Conservation (phyloP, 2,888 invertebrate genomes). For the Alitta virens region DNA sequence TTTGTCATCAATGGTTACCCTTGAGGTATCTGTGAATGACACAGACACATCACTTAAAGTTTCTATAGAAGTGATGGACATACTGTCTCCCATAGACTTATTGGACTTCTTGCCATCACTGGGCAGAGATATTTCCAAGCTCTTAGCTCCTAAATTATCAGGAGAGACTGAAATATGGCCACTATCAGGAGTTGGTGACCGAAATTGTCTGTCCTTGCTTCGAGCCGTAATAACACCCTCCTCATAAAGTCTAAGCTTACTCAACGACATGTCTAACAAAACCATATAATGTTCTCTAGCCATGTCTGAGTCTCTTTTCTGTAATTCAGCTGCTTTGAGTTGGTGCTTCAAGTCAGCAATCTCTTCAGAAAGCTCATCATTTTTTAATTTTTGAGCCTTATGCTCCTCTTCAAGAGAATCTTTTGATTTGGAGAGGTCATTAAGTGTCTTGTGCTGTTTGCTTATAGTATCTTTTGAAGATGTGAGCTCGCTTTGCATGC, state of each 20-base stretch:
- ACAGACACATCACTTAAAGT: constrained; percentile 10
- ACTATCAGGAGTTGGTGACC: not conserved
- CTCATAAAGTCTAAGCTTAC: constrained; percentile 10
- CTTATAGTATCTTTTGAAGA: not conserved
- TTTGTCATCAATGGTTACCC: not conserved
- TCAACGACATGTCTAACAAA: constrained; percentile 9
- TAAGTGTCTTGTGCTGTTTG: not conserved
- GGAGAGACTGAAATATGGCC: not conserved
- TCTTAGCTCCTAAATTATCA: not conserved
- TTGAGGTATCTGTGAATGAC: constrained; percentile 1
- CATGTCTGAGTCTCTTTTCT: constrained; percentile 6
- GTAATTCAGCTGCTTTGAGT: not conserved
- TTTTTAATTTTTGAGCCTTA: not conserved
- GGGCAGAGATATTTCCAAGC: not conserved
- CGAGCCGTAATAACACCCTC: constrained; percentile 4
- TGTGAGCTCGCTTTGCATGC: constrained; percentile 2
- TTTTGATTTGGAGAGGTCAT: not conserved
- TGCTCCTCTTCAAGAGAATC: not conserved
- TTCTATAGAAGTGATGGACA: constrained; percentile 13
- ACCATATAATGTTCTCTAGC: constrained; percentile 5
- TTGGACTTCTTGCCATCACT: not conserved
- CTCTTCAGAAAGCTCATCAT: not conserved
- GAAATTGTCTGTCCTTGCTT: not conserved
- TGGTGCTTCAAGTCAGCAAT: constrained; percentile 1
- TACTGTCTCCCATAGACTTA: not conserved